A percentile compares a stretch with the other conserved stretches of the same genome.
These are phyloP conservation scores for Ceyx melanurus DNA, from an alignment of 2,113 vertebrate genomes.

Conservation along the genomic window DNA sequence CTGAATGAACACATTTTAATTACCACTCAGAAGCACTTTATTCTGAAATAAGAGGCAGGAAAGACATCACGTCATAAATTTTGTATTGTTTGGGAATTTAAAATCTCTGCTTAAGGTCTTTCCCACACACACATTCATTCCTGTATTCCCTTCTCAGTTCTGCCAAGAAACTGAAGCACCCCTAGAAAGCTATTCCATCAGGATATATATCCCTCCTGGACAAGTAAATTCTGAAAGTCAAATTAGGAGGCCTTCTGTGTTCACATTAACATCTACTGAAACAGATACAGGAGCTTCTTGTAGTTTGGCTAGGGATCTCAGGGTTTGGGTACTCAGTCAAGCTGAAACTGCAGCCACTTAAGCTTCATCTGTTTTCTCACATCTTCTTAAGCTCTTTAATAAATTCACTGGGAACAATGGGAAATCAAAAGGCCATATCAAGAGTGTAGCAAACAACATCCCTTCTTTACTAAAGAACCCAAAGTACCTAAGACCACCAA, in stretches of 20 bases:
- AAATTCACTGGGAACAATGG: not conserved
- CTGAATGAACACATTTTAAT: not conserved
- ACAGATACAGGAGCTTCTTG: not conserved
- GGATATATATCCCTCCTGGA: not conserved
- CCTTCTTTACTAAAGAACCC: not conserved
- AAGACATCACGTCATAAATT: not conserved
- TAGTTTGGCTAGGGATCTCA: not conserved
- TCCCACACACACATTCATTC: not conserved
- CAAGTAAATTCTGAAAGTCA: not conserved
- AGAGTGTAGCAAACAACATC: not conserved
- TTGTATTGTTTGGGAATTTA: not conserved
- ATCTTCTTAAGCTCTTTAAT: not conserved
- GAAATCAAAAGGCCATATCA: not conserved
- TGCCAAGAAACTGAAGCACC: not conserved
- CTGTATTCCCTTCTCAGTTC: not conserved
- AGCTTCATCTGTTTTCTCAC: not conserved
- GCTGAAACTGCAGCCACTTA: not conserved
- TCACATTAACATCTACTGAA: not conserved
- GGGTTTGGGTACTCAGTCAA: not conserved
- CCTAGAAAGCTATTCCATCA: not conserved
- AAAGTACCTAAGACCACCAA: not conserved
- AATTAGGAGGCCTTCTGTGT: not conserved
- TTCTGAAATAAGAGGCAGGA: not conserved
- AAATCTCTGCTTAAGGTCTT: not conserved
- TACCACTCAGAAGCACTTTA: not conserved